Conservation (phyloP, 2,888 invertebrate species). For the Diabrotica balteata region DNA sequence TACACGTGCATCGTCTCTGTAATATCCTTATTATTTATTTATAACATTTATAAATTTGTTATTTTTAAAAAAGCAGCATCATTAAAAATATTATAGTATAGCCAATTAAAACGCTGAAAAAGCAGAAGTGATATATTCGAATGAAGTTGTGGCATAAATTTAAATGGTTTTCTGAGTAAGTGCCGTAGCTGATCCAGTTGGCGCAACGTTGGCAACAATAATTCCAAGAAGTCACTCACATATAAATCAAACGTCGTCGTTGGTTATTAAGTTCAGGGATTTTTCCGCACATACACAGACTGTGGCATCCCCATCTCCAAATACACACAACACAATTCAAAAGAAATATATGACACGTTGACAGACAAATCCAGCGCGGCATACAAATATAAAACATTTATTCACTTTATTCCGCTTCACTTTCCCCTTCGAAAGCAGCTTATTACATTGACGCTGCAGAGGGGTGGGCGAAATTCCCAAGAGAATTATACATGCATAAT, state of each 20-base stretch:
- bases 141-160: too few relatives aligned
- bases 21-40: too few relatives aligned
- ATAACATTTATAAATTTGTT: too few relatives aligned
- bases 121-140: too few relatives aligned
- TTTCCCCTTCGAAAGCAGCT: conserved; percentile 32
- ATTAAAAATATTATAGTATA: too few relatives aligned
- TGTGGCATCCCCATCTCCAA: neutral
- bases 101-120: too few relatives aligned
- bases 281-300: conserved; percentile 11
- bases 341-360: conserved; percentile 27
- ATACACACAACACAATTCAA: conserved; percentile 17
- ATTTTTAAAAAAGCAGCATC: too few relatives aligned
- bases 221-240: conserved; percentile 16
- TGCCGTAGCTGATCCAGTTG: conserved; percentile 6
- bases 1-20: too few relatives aligned
- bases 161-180: too few relatives aligned
- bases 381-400: conserved; percentile 34
- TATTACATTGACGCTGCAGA: conserved; percentile 16
- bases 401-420: conserved; percentile 32
- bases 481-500: too few relatives aligned
- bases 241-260: conserved; percentile 22
- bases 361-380: conserved; percentile 25
- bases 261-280: conserved; percentile 16
- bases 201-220: conserved; percentile 7
- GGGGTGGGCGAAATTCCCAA: too few relatives aligned